Conservation (phyloP, 1,140 invertebrate species). For the Procambarus virginalis region DNA sequence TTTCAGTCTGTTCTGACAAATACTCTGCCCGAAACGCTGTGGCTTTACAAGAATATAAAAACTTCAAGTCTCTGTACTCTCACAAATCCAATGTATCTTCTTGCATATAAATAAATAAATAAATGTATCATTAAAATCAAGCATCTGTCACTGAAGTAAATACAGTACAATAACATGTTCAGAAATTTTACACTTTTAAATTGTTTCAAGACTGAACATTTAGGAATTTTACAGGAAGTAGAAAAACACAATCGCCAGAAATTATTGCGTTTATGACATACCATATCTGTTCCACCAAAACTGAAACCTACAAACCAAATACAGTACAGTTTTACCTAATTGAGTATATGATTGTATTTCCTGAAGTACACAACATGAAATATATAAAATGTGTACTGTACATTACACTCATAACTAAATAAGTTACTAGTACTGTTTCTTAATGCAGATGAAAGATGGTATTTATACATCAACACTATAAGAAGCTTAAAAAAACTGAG, state of each 20-base stretch:
- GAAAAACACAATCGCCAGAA: background rate
- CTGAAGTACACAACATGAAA: background rate
- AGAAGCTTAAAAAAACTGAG: background rate
- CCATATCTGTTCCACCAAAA: background rate
- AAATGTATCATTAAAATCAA: too few relatives aligned
- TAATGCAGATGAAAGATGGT: background rate
- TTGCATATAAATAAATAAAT: too few relatives aligned
- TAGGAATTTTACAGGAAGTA: background rate
- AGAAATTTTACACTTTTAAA: too few relatives aligned
- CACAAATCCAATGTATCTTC: too few relatives aligned
- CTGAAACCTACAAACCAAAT: background rate
- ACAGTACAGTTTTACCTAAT: background rate
- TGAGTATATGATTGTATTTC: background rate
- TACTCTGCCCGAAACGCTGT: too few relatives aligned
- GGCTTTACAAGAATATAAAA: too few relatives aligned
- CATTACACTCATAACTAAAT: background rate
- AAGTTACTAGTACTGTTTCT: background rate
- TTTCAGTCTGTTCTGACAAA: too few relatives aligned
- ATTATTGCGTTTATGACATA: background rate
- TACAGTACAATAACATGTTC: too few relatives aligned
- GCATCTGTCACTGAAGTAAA: too few relatives aligned
- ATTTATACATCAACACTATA: background rate
- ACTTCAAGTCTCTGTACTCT: too few relatives aligned
- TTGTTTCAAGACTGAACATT: too few relatives aligned
- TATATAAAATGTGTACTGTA: background rate